Conservation (phyloP, 2,797 vertebrate genomes). For the Phrynocephalus vlangalii region DNA sequence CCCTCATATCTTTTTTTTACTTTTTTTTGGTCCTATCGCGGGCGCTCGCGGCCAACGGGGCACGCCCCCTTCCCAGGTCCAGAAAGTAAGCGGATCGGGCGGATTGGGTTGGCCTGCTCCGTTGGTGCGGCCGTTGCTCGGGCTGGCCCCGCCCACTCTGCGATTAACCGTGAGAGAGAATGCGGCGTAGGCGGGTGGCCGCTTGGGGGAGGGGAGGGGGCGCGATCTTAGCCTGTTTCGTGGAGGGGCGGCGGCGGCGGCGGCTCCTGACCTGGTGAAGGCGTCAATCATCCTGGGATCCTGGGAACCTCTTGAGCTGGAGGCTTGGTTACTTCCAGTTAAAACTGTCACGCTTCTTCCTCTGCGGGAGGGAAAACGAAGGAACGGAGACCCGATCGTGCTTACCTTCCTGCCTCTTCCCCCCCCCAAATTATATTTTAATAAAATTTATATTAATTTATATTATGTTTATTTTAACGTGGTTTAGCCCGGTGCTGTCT, state of each 20-base stretch:
- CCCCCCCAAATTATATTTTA: no score
- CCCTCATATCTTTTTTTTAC: no score
- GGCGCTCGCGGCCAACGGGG: neutral
- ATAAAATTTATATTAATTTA: neutral
- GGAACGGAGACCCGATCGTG: neutral
- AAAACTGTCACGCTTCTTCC: no score
- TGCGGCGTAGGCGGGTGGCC: neutral
- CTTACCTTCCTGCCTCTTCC: neutral
- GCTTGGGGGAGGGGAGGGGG: rapidly evolving
- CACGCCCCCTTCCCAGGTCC: neutral
- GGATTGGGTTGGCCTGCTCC: conserved; percentile 3
- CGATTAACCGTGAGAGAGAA: neutral
- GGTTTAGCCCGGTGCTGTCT: neutral
- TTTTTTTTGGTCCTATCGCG: conserved; percentile 2
- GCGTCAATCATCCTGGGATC: neutral
- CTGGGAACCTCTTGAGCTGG: neutral
- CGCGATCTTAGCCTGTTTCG: neutral
- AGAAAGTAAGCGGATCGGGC: neutral
- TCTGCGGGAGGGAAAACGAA: neutral
- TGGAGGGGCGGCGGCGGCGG: neutral
- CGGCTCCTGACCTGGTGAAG: neutral
- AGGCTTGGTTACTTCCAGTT: neutral
- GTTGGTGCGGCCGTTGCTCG: neutral
- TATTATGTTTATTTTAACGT: neutral
- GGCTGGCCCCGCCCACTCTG: neutral